These are phyloP conservation scores for Drosophila truncata DNA, from an alignment of 1,140 invertebrate species.

Conservation along the genomic window DNA sequence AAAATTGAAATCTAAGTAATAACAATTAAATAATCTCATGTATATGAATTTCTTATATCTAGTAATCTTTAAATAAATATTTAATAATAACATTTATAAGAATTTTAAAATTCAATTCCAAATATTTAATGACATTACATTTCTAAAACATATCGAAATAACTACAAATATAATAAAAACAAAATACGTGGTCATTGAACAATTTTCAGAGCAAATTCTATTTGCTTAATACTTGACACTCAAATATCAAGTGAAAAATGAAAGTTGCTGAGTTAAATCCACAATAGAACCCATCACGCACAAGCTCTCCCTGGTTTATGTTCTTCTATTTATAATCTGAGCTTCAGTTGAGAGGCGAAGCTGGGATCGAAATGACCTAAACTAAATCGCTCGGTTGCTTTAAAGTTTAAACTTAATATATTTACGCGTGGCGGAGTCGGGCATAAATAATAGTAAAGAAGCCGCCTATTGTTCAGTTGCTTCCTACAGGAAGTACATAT, in stretches of 20 bases:
- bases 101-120: too few relatives aligned
- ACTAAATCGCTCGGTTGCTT: neutral
- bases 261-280: constrained; percentile 1
- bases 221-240: constrained; percentile 3
- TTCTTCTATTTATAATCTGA: neutral
- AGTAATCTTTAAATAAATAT: too few relatives aligned
- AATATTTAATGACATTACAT: too few relatives aligned
- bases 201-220: neutral
- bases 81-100: too few relatives aligned
- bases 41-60: too few relatives aligned
- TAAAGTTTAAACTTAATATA: constrained; percentile 5
- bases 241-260: constrained; percentile 6
- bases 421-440: constrained; percentile 14
- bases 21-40: neutral
- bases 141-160: neutral
- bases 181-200: too few relatives aligned
- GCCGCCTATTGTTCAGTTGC: constrained; percentile 19
- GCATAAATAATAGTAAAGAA: constrained; percentile 6
- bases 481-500: constrained; percentile 30
- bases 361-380: constrained; percentile 14
- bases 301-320: neutral
- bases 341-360: constrained; percentile 29
- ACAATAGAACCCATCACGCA: constrained; percentile 7
- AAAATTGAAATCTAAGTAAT: neutral
- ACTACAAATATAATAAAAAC: neutral